These are phyloP conservation scores for Heliconius hewitsoni DNA, from an alignment of 1,140 invertebrate genomes.

Conservation along the genomic window DNA sequence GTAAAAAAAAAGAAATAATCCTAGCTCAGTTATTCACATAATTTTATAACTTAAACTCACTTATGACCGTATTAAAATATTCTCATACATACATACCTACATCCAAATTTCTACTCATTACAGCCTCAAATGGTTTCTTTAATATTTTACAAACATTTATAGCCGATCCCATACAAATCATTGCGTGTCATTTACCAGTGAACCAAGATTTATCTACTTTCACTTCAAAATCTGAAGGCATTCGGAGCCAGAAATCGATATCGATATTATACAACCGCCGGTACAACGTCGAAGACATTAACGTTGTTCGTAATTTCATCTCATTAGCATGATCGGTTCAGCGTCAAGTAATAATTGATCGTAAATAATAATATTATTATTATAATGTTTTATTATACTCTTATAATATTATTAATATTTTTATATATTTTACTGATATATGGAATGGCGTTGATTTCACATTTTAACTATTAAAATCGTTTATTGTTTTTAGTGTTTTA, in stretches of 20 bases:
- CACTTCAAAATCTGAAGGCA: constrained; percentile 35
- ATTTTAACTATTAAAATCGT: neutral
- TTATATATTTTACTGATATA: neutral
- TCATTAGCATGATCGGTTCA: constrained; percentile 30
- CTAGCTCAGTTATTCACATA: no score
- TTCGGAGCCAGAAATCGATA: constrained; percentile 34
- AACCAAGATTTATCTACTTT: constrained; percentile 33
- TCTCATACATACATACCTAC: neutral
- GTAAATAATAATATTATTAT: constrained; percentile 14
- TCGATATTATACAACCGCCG: constrained; percentile 24
- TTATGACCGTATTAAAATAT: neutral
- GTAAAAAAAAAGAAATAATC: no score
- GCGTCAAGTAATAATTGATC: constrained; percentile 6
- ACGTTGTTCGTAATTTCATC: constrained; percentile 32
- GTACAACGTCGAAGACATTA: constrained; percentile 19
- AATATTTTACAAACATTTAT: constrained; percentile 6
- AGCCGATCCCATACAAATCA: constrained; percentile 26
- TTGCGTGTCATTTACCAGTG: constrained; percentile 36
- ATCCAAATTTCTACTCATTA: neutral
- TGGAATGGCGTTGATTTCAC: neutral
- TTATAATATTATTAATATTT: constrained; percentile 10
- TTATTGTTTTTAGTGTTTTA: neutral
- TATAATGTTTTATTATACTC: constrained; percentile 10
- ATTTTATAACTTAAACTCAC: no score
- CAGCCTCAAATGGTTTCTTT: neutral